These are phyloP conservation scores for Muntiacus reevesi DNA, from an alignment of 2,113 vertebrate species.

Conservation along the genomic window DNA sequence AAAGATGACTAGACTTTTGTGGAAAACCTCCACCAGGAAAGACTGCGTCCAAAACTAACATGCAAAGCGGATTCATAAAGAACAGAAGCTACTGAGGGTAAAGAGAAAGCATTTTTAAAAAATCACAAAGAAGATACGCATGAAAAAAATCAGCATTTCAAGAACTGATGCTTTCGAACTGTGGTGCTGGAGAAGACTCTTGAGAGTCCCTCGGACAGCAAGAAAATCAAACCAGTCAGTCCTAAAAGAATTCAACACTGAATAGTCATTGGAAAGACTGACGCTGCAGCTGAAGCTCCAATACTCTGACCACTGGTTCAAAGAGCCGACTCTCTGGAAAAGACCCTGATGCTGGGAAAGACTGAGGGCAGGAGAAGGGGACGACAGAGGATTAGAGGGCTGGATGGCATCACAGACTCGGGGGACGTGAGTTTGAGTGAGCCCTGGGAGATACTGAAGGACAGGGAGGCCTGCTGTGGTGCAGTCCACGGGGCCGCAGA, in stretches of 20 bases:
- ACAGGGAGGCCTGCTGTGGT: neutral
- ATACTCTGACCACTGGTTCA: neutral
- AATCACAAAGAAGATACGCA: neutral
- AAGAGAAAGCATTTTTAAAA: neutral
- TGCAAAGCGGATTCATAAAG: neutral
- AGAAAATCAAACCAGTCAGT: neutral
- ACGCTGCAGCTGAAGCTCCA: neutral
- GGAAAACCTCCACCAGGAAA: neutral
- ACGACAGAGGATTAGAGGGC: neutral
- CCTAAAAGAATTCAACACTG: neutral
- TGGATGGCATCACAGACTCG: neutral
- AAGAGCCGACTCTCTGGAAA: neutral
- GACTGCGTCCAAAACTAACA: neutral
- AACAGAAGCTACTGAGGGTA: neutral
- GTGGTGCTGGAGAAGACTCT: neutral
- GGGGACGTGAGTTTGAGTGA: accelerated
- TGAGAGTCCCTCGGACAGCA: neutral
- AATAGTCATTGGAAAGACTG: neutral
- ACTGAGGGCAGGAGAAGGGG: neutral
- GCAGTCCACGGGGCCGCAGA: neutral
- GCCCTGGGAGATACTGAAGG: neutral
- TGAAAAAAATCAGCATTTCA: neutral
- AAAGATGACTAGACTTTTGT: neutral
- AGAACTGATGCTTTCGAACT: neutral
- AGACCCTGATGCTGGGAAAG: neutral